Percentiles rank a stretch among this genome's conserved stretches.
These are phyloP conservation scores for Hemicentrotus pulcherrimus DNA, from an alignment of 35 echinoderm and acorn worm species.

Conservation along the genomic window DNA sequence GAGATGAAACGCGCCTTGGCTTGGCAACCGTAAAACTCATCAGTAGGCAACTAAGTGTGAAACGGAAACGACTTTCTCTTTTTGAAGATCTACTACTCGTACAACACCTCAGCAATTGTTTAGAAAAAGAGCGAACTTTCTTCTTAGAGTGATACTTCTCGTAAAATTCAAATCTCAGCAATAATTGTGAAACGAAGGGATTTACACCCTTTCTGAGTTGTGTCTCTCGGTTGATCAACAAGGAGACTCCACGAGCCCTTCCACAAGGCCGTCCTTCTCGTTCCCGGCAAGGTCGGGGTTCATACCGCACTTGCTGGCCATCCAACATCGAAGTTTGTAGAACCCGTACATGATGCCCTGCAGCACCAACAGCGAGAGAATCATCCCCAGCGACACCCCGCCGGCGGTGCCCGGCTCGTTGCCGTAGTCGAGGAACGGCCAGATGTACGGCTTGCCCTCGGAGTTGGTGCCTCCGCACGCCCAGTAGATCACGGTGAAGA, in stretches of 20 bases:
- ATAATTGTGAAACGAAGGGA: too few species aligned
- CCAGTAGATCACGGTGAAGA: constrained; percentile 64
- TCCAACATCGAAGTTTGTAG: constrained; percentile 46
- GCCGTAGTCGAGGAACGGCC: constrained; percentile 54
- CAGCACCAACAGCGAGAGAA: constrained; percentile 24
- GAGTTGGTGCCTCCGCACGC: constrained; percentile 57
- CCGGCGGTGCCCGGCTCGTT: constrained; percentile 53
- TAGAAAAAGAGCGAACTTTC: too few species aligned
- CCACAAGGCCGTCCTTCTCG: constrained; percentile 28
- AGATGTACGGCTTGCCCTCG: constrained; percentile 53
- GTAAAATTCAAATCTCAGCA: too few species aligned
- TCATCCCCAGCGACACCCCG: constrained; percentile 13
- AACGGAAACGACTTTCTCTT: too few species aligned
- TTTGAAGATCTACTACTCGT: too few species aligned
- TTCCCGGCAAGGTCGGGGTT: background rate
- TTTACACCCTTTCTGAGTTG: too few species aligned
- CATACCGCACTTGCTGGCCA: constrained; percentile 46
- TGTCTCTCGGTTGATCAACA: background rate
- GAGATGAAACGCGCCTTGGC: background rate
- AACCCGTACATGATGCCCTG: constrained; percentile 45
- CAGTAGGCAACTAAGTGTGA: too few species aligned
- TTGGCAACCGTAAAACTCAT: background rate
- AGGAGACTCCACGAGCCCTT: constrained; percentile 27
- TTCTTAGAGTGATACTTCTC: too few species aligned
- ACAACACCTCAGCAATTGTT: too few species aligned